Conservation (phyloP, 1,140 invertebrate genomes). For the Tetragnatha versicolor region DNA sequence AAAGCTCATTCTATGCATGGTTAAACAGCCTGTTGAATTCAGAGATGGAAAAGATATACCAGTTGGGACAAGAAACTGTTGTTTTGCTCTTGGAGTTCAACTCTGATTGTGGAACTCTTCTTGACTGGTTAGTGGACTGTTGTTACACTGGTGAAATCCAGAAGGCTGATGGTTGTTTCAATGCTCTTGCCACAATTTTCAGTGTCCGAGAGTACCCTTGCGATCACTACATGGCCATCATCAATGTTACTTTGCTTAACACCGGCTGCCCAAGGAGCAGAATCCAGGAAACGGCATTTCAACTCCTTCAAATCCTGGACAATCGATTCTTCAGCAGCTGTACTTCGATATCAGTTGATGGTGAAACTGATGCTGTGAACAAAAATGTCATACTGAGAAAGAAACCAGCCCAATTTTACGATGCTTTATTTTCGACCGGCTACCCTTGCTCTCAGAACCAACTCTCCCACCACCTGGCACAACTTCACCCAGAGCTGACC, state of each 20-base stretch:
- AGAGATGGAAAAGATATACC: constrained; percentile 86
- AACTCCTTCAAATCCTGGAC: constrained; percentile 92
- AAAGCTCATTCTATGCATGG: constrained; percentile 89
- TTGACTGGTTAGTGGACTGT: constrained; percentile 97
- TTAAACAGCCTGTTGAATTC: constrained; percentile 88
- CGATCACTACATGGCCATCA: constrained; percentile 96
- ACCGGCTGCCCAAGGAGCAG: constrained; percentile 90
- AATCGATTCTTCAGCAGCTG: constrained; percentile 86
- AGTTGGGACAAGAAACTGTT: constrained; percentile 90
- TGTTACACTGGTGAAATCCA: constrained; percentile 91
- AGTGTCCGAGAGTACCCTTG: constrained; percentile 97
- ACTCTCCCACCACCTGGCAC: constrained; percentile 88
- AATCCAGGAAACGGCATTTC: constrained; percentile 90
- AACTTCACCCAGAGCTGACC: constrained; percentile 93
- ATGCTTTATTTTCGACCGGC: constrained; percentile 81
- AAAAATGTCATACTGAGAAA: constrained; percentile 40
- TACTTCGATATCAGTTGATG: constrained; percentile 49
- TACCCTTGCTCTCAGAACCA: constrained; percentile 92
- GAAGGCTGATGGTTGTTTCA: constrained; percentile 94
- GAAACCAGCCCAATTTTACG: constrained; percentile 70
- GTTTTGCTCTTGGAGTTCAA: constrained; percentile 94
- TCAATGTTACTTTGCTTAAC: constrained; percentile 96
- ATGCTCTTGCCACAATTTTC: constrained; percentile 93
- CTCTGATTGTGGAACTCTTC: constrained; percentile 87
- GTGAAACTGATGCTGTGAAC: constrained; percentile 45